Evolutionary conservation across 2,113 vertebrate genomes (phyloP).

Genomic region (Charina bottae): DNA sequence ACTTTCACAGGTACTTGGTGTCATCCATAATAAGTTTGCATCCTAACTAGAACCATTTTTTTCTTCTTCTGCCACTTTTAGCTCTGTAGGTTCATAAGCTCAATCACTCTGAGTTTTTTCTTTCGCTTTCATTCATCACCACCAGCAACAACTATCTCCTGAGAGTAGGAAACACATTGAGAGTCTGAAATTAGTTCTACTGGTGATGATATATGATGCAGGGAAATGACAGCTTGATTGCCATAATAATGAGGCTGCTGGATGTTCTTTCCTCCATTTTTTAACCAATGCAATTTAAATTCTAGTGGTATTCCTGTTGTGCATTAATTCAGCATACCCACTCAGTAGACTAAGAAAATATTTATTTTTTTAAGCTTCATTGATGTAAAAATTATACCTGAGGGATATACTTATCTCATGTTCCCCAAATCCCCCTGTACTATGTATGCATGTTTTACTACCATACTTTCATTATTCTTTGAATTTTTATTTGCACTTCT

Average conservation of each 20-base stretch:
- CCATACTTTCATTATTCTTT: neutral
- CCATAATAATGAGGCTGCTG: slow-evolving; percentile 59
- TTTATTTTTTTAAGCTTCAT: slow-evolving; percentile 7
- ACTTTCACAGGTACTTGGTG: neutral
- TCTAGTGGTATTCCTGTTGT: slow-evolving; percentile 43
- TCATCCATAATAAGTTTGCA: neutral
- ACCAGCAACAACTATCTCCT: slow-evolving; percentile 44
- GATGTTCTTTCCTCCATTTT: slow-evolving; percentile 28
- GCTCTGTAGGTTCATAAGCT: slow-evolving; percentile 24
- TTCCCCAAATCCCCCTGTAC: slow-evolving; percentile 33
- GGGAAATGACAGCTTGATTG: slow-evolving; percentile 55
- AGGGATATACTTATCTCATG: slow-evolving; percentile 26
- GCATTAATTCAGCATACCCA: slow-evolving; percentile 51
- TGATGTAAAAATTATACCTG: slow-evolving; percentile 42
- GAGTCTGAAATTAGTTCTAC: slow-evolving; percentile 62
- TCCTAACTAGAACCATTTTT: slow-evolving; percentile 24
- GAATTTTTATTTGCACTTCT: slow-evolving; percentile 38
- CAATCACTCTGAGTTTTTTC: slow-evolving; percentile 43
- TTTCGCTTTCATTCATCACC: slow-evolving; percentile 45
- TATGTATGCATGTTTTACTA: slow-evolving; percentile 9
- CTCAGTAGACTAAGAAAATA: slow-evolving; percentile 30
- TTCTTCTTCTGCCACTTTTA: neutral
- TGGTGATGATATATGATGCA: slow-evolving; percentile 49
- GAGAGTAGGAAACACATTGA: slow-evolving; percentile 46
- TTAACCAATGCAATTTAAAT: slow-evolving; percentile 49